Percentiles rank a stretch among this genome's conserved stretches.
Evolutionary conservation across 1,140 invertebrate genomes (phyloP).

Genomic region (Oreohelix idahoensis): DNA sequence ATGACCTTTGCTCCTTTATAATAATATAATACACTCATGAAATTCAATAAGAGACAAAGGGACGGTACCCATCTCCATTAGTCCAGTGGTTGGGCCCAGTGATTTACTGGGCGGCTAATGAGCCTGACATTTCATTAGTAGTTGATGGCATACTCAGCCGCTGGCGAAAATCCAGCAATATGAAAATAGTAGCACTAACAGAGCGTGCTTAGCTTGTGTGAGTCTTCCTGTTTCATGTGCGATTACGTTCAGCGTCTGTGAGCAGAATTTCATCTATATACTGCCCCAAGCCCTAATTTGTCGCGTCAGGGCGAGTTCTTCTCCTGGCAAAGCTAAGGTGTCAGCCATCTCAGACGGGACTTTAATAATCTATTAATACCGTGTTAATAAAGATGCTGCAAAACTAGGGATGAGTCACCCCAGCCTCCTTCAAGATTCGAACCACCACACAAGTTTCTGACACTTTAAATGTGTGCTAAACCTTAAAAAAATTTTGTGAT

Average conservation of each 20-base stretch:
- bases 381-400: neutral
- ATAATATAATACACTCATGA: neutral
- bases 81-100: neutral
- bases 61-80: neutral
- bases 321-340: neutral
- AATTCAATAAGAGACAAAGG: constrained; percentile 19
- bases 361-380: constrained; percentile 9
- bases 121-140: constrained; percentile 9
- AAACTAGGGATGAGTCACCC: neutral
- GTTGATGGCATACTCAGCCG: neutral
- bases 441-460: neutral
- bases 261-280: neutral
- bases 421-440: neutral
- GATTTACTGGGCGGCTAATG: constrained; percentile 12
- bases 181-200: constrained; percentile 8
- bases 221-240: constrained; percentile 1
- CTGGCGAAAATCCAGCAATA: neutral
- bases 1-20: constrained; percentile 5
- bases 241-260: neutral
- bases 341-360: neutral
- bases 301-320: neutral
- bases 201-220: neutral
- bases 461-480: neutral
- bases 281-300: neutral
- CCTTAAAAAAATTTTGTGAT: too few relatives aligned